Base-by-base conservation (phyloP, 2,113 vertebrate species). In the Gymnarchus niloticus region DNA sequence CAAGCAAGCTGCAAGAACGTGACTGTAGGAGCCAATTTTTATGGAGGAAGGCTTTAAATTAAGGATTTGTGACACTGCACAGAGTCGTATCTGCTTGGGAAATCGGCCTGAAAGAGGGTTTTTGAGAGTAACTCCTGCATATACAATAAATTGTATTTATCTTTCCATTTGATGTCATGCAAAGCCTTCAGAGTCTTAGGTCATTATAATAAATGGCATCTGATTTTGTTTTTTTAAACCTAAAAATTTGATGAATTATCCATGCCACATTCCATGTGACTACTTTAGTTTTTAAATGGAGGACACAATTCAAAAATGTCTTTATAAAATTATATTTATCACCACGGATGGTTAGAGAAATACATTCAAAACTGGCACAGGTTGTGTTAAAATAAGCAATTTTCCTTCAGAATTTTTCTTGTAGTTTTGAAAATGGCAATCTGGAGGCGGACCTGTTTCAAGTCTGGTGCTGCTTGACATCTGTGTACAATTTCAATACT, bases 401-500 rank as follows among this genome's bases (percentile, higher is more conserved):
- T 52, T 54, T 7, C 23, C 54, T 21, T 84, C 86, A 57, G 49
- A 10, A 52, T 90, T 86, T 56, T 51, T 86, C 21, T 25, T 86
- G 88, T 91, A 88, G 87, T 89, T 91, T 89, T 59, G 83, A 86
- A 86, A 85, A 90, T 76, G 87, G 83, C 83, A 83, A 41, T 85
- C 85, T 92, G 89, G 89, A 91, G 91, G 90, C 65, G 86, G 52
- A 65, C 86, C 56, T 48, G 37, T 73, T 91, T 57, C 87, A 89
- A 90, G 84, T 89, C 85, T 87, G 88, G 85, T 2, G 69, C 89
- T 88, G 86, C 76, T 86, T 90, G 69, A 90, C 91, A 94, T 93
- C 90, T 94, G 93, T 90, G 91, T 87, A 90, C 90, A 80, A 91
- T 95, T 93, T 90, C 56, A 76, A 82, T 90, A 93, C 92, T 90